Evolutionary conservation across 2,888 invertebrate species (phyloP), one percentile per base, ranked within the genome.

Genomic region (Oxyteleia sp.): DNA sequence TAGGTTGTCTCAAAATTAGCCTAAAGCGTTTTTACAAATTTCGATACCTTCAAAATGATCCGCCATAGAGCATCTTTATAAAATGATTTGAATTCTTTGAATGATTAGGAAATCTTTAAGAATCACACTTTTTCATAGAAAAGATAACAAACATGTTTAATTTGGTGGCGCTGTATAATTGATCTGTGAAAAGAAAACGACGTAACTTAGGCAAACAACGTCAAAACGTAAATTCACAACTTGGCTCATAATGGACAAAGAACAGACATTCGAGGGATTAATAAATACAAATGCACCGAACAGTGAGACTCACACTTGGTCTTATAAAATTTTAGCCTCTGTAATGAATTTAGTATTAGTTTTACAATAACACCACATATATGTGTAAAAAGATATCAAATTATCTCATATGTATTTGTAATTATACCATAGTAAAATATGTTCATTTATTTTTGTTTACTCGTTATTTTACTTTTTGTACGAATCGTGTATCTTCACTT

Each of bases 321-420:
- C 1, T 68, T 78, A 59, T 76, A 68, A 61, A 66, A 29, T 55
- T 64, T 66, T 38, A 64, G 55, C 64, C 47, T 49, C 45, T 63
- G 18, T 49, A 51, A 59, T 59, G 18, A 76, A 61, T 78, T 29
- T 38, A 61, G 29, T 53, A 68, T 69, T 69, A 64, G 23, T 51
- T 59, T 43, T 32, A 35, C 43, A 53, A 69, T 69, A 61, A 71
- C 49, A 51, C 45, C 53, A 61, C 63, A 55, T 47, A 55, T 55
- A 15, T 32, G 18, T 79, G 57, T 79, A 69, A 79, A 79, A 79
- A 71, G 71, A 79, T 79, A 79, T 79, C 79, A 79, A 79, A 79
- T 79, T 64, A 71, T 79, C 3, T 68, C 57, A 71, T 79, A 79
- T 79, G 53, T 64, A 64, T 79, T 64, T 79, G 23, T 71, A 79